Evolutionary conservation across 2,113 vertebrate genomes (phyloP), one percentile per base, ranked within the genome.

Genomic region (Epinephelus moara): DNA sequence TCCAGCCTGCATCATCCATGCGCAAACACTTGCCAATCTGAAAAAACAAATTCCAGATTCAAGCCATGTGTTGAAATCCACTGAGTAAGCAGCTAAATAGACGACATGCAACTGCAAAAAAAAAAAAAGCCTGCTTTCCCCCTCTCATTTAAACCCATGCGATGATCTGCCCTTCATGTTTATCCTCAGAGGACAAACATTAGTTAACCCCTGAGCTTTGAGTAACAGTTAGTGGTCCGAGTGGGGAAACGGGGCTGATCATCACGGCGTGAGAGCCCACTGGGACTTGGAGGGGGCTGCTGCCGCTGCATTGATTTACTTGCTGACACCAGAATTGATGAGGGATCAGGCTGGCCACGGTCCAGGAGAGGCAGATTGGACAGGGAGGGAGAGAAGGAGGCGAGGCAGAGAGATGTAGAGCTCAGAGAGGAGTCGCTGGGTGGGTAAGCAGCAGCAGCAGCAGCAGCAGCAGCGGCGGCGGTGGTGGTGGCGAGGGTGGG

Each of bases 251-350:
- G 3, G 81, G 89, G 70, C 84, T 67, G 88, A 91, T 94, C 85
- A 87, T 84, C 88, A 70, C 64, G 42, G 45, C n/a, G 33, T 74
- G 80, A 82, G 80, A 75, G 76, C 89, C 91, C 86, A 21, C 62
- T 87, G 93, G 89, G 94, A 90, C 75, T 71, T 5, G 72, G 64
- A 72, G 67, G 42, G 33, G 82, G 86, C 70, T 78, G 88, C 91
- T 75, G 90, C 89, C 83, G 78, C 87, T 89, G 91, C 93, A 94
- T 95, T 93, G 94, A 96, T 95, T 94, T 86, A 92, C 88, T 92
- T 78, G 89, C 92, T 92, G 94, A 95, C 94, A 94, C 86, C 89
- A 92, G 92, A 95, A 95, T 93, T 94, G 94, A 95, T 95, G 93
- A 93, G 90, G 93, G 92, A 94, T 93, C 75, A 71, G 78, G 77